Evolutionary conservation across 2,113 vertebrate genomes (phyloP).

Genomic region (Dipodomys spectabilis): DNA sequence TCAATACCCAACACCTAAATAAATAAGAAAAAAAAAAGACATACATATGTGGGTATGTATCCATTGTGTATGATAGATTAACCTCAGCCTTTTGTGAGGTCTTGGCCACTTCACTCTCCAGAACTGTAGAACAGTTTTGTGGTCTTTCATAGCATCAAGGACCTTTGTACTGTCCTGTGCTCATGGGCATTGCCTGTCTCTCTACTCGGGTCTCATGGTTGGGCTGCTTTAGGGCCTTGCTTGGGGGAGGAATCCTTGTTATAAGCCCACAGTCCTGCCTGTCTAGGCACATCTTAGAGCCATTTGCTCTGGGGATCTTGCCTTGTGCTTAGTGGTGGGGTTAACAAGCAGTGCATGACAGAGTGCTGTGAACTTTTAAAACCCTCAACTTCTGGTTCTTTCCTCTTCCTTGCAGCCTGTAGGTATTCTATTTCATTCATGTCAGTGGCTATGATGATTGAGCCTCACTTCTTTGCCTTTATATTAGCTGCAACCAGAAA

Average conservation of each 20-base stretch:
- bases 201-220: too few species aligned
- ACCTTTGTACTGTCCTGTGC: background rate
- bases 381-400: background rate
- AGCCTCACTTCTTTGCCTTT: background rate
- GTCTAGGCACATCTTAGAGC: background rate
- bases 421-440: background rate
- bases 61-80: background rate
- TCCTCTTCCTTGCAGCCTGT: background rate
- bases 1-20: background rate
- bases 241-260: background rate
- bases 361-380: background rate
- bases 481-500: background rate
- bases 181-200: background rate
- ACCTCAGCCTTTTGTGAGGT: background rate
- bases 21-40: background rate
- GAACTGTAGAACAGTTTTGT: background rate
- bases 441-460: background rate
- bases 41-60: background rate
- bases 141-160: too few species aligned
- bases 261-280: rapidly evolving
- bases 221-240: background rate
- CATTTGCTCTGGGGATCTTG: background rate
- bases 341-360: background rate
- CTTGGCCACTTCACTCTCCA: background rate
- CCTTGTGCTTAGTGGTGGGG: background rate